Evolutionary conservation across 2,797 vertebrate genomes (phyloP), one percentile per base, ranked within the genome.

Genomic region (Enoplosus armatus): DNA sequence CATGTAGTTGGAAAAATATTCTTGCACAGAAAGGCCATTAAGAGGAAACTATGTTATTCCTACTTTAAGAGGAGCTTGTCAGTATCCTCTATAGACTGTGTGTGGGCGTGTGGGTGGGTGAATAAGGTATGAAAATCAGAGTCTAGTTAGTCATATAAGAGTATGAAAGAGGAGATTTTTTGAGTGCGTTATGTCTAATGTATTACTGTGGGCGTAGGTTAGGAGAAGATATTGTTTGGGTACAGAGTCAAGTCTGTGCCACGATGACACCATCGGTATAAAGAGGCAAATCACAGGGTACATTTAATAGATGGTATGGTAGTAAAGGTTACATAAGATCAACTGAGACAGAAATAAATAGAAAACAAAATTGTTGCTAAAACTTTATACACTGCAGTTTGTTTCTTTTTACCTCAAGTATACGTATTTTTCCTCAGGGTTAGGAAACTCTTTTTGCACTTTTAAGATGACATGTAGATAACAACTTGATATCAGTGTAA

Each of bases 51-150:
- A 35, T 45, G 16, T 14, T 56, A 15, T 62, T 79, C 37, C 48
- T 7, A 18, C 79, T 69, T 69, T 10, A 69, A 80, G 58, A 76
- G 29, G 35, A 74, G 76, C 67, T 51, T 39, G 59, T 76, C 37
- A 75, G 68, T 69, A 75, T 74, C 53, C 83, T 84, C 71, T 33
- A 9, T 48, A 31, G 74, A 82, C 35, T 37, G 27, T 0, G 41
- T 67, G 90, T 83, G 39, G 82, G 84, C 47, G 76, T 82, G 31
- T 31, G 75, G 76, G 89, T 86, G 76, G 77, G 85, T 56, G 85
- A 86, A 72, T 59, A 62, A 78, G 51, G 63, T 72, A 76, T 82
- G 75, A 71, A 87, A 82, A 87, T 79, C 61, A 78, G 69, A 56
- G 22, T 72, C 54, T 70, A n/a, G 22, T 76, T 80, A 74, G 84